Evolutionary conservation across 2,888 invertebrate genomes (phyloP).

Genomic region (Trichacis sp.): DNA sequence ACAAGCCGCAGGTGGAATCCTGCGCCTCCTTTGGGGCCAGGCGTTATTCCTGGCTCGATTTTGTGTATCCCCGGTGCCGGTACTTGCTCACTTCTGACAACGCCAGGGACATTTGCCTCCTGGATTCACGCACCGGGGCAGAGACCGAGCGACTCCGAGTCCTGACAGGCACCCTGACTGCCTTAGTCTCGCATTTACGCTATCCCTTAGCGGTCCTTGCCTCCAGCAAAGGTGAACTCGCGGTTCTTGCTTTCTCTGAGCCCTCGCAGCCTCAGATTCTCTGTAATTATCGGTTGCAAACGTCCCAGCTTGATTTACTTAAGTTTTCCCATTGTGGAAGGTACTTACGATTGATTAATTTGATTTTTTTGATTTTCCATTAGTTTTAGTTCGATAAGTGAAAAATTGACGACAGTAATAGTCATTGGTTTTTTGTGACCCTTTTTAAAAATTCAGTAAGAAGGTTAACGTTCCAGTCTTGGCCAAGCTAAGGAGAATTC

Average conservation of each 20-base stretch:
- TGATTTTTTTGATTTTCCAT: too few species aligned
- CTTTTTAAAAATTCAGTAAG: too few species aligned
- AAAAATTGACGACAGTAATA: too few species aligned
- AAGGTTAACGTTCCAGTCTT: too few species aligned
- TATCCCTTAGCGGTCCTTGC: constrained; percentile 52
- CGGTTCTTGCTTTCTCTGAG: constrained; percentile 45
- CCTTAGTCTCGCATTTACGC: constrained; percentile 52
- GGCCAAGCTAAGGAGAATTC: too few species aligned
- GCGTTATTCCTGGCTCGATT: constrained; percentile 45
- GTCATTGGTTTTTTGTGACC: too few species aligned
- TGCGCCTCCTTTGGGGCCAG: constrained; percentile 45
- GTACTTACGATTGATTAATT: constrained; percentile 23
- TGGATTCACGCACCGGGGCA: constrained; percentile 51
- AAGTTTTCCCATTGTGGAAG: constrained; percentile 58
- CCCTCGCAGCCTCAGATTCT: constrained; percentile 48
- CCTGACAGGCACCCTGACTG: constrained; percentile 44
- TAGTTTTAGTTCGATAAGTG: too few species aligned
- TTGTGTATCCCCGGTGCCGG: constrained; percentile 60
- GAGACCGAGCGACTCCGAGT: constrained; percentile 44
- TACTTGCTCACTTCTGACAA: constrained; percentile 50
- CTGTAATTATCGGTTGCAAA: constrained; percentile 48
- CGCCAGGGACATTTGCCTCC: constrained; percentile 43
- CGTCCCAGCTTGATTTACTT: constrained; percentile 50
- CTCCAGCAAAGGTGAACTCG: constrained; percentile 53
- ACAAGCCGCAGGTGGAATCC: constrained; percentile 25